Evolutionary conservation across 2,888 invertebrate species (phyloP), one percentile per base, ranked within the genome.

Genomic region (Drosophila quinaria): DNA sequence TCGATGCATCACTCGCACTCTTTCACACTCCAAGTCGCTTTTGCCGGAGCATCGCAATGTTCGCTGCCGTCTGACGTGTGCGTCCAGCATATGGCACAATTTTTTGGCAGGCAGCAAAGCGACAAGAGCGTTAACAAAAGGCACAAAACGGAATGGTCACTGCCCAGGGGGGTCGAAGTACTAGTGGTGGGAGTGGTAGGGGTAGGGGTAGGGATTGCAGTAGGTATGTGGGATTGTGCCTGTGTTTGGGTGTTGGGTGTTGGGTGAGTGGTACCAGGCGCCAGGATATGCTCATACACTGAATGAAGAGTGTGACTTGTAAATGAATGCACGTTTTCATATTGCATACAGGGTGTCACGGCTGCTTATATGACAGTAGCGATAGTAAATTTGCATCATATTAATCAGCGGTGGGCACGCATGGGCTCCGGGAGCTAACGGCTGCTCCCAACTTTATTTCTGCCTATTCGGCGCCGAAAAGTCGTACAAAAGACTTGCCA

Each of bases 41-140:
- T 19, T 33, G 29, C 51, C 25, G 22, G 59, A 80, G 78, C 80
- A 82, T 83, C 80, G 87, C 84, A 70, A 82, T 80, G 76, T 51
- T 33, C 47, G 44, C 41, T 51, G 39, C 19, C 51, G 31, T 10
- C 42, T 47, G 59, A 25, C 49, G 70, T 61, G 70, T 61, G 66
- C 63, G 83, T 80, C 83, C 78, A 66, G 83, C 89, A 88, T 89
- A 84, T 84, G 84, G 89, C 84, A 84, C 89, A 84, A 84, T 89
- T 84, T 84, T 82, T 81, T 69, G 76, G 61, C 65, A 51, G 63
- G 67, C 66, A 72, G 49, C 67, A 58, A 64, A 52, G 67, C 52
- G 52, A 70, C 68, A 66, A 66, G 51, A 73, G 65, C 64, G 69
- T 52, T 51, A 78, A 88, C 87, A 84, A 84, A 84, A 83, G 89